Evolutionary conservation across 2,113 vertebrate genomes (phyloP).

Genomic region (Catharus bicknelli): DNA sequence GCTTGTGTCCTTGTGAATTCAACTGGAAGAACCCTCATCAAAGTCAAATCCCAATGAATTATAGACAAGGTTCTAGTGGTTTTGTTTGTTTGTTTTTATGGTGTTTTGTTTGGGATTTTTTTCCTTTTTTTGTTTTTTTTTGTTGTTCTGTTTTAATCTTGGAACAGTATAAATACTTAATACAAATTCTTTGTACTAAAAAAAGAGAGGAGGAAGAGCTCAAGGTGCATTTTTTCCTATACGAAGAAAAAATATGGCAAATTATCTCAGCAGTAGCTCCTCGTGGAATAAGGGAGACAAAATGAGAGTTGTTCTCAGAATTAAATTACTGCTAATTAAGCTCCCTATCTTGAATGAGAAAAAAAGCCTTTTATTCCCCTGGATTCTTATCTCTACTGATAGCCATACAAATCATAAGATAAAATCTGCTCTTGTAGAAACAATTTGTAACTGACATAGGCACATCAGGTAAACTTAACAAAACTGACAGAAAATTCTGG

Average conservation of each 20-base stretch:
- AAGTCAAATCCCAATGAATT: background rate
- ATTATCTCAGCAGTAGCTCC: background rate
- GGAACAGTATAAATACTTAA: background rate
- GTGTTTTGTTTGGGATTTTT: background rate
- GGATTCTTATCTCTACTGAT: background rate
- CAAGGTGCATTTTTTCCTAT: background rate
- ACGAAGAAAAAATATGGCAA: background rate
- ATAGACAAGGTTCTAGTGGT: background rate
- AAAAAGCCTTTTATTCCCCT: background rate
- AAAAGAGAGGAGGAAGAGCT: background rate
- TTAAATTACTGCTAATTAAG: slow-evolving; percentile 14
- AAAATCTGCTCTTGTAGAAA: background rate
- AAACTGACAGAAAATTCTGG: background rate
- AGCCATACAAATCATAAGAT: background rate
- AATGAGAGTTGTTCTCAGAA: background rate
- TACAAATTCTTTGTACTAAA: background rate
- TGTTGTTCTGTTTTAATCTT: background rate
- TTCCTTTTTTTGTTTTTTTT: no score
- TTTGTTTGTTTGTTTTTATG: background rate
- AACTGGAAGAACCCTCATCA: background rate
- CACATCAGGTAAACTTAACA: background rate
- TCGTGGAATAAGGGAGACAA: background rate
- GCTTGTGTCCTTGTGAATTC: background rate
- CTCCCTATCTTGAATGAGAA: background rate
- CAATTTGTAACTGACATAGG: background rate